Conservation (phyloP, 2,888 invertebrate species). For the Catocala fraxini region DNA sequence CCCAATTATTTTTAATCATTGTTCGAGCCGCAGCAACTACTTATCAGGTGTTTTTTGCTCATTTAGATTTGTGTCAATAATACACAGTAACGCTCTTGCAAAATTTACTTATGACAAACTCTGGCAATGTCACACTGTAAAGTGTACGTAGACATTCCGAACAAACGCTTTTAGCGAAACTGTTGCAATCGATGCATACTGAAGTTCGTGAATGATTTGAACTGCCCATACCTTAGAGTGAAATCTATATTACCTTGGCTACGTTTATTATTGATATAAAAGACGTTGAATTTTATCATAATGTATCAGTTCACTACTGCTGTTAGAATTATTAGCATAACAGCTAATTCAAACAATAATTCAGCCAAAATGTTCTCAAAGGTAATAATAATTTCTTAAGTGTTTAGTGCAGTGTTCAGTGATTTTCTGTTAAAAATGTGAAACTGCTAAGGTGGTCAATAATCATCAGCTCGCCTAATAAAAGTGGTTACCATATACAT, state of each 20-base stretch:
- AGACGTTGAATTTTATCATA: slow-evolving; percentile 65
- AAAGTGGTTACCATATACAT: no score
- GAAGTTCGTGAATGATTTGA: slow-evolving; percentile 65
- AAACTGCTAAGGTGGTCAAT: no score
- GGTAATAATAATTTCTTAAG: slow-evolving; percentile 58
- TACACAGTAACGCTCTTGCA: slow-evolving; percentile 53
- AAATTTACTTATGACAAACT: slow-evolving; percentile 58
- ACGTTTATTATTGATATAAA: slow-evolving; percentile 79
- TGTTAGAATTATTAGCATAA: slow-evolving; percentile 60
- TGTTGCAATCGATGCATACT: slow-evolving; percentile 64
- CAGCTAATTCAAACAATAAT: slow-evolving; percentile 49
- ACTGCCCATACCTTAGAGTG: slow-evolving; percentile 69
- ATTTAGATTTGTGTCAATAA: slow-evolving; percentile 62
- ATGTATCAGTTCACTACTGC: slow-evolving; percentile 72
- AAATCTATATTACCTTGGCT: slow-evolving; percentile 82
- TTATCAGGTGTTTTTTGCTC: slow-evolving; percentile 53
- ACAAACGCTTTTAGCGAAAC: slow-evolving; percentile 70
- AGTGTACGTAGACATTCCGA: slow-evolving; percentile 55
- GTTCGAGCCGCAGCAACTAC: slow-evolving; percentile 33
- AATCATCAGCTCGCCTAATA: no score
- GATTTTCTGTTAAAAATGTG: neutral
- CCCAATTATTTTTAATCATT: slow-evolving; percentile 32
- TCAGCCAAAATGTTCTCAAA: slow-evolving; percentile 70
- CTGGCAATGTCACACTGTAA: slow-evolving; percentile 65
- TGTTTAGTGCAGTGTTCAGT: slow-evolving; percentile 20